phyloP scores from a whole-genome alignment of 37 sponge, comb jelly and placozoan species.

The Haliclona indistincta region DNA sequence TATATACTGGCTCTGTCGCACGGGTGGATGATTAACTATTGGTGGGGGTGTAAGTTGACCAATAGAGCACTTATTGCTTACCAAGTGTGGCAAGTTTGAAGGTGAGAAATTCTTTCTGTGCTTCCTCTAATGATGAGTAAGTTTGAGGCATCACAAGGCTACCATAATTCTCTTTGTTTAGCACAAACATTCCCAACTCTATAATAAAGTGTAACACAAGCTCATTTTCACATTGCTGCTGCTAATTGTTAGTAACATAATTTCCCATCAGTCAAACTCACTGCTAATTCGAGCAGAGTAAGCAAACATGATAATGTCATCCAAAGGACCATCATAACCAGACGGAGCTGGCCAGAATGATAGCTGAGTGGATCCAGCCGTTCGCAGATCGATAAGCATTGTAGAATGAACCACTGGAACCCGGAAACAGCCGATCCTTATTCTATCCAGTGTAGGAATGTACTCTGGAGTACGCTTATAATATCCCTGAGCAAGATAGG shows the following conservation, averaged over 20 bases:
- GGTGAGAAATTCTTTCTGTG: constrained; percentile 18
- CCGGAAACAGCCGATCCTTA: constrained; percentile 59
- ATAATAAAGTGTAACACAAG: not conserved
- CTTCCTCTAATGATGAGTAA: constrained; percentile 42
- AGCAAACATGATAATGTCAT: constrained; percentile 88
- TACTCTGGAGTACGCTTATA: constrained; percentile 78
- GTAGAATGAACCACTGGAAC: constrained; percentile 86
- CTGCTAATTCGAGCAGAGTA: constrained; percentile 65
- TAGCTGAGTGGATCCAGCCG: constrained; percentile 37
- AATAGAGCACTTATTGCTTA: constrained; percentile 19
- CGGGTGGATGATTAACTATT: constrained; percentile 61
- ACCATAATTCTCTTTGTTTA: constrained; percentile 67
- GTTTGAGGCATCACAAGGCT: constrained; percentile 31
- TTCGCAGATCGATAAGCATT: constrained; percentile 75
- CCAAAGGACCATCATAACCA: constrained; percentile 60
- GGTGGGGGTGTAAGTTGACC: not conserved
- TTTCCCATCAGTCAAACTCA: constrained; percentile 7
- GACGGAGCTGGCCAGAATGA: constrained; percentile 64
- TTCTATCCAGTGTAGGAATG: constrained; percentile 53
- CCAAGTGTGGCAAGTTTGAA: constrained; percentile 63
- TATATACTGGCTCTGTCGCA: constrained; percentile 43
- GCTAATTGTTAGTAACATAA: not conserved
- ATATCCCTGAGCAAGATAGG: constrained; percentile 64
- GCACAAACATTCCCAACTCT: constrained; percentile 74
- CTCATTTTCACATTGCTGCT: not conserved